Percentiles rank a stretch among this genome's conserved stretches.
Evolutionary conservation across 2,888 invertebrate genomes (phyloP).

Genomic region (Lasioglossum malachurum): DNA sequence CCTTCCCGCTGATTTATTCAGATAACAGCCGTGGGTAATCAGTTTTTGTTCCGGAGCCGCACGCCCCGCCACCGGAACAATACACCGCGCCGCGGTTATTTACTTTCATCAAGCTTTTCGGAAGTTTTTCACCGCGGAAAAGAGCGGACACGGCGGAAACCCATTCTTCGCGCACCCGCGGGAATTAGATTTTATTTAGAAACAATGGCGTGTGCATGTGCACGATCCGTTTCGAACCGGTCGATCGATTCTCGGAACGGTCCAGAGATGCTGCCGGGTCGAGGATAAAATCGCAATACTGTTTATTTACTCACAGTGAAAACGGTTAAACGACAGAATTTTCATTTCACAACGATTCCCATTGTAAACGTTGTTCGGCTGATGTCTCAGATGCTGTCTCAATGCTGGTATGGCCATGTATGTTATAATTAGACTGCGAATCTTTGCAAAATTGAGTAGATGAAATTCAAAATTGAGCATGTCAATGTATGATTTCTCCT

Average conservation of each 20-base stretch:
- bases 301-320: not conserved
- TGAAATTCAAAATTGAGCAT: no score
- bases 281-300: not conserved
- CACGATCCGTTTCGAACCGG: not conserved
- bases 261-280: not conserved
- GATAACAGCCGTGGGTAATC: conserved; percentile 54
- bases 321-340: no score
- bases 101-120: not conserved
- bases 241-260: not conserved
- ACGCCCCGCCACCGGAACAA: not conserved
- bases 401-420: no score
- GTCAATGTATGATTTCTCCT: no score
- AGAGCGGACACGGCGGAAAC: not conserved
- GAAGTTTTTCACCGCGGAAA: not conserved
- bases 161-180: not conserved
- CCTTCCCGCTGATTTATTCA: conserved; percentile 57
- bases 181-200: not conserved
- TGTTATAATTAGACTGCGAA: no score
- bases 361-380: no score
- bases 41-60: conserved; percentile 29
- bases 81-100: not conserved
- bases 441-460: no score
- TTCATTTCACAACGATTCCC: no score
- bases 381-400: no score
- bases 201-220: not conserved